Conservation (phyloP, 1,140 invertebrate genomes). For the Alviniconcha marisindica region DNA sequence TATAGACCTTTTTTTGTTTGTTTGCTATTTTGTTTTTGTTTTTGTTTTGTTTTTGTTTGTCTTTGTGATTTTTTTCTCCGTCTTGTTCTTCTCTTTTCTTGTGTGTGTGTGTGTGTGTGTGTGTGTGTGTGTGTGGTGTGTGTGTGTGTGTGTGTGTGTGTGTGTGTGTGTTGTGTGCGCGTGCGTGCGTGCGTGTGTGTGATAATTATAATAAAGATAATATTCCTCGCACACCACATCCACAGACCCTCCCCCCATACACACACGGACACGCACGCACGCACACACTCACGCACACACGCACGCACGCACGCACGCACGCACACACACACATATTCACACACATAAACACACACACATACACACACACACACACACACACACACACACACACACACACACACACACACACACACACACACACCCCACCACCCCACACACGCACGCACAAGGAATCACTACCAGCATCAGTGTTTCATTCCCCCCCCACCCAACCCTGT, state of each 20-base stretch:
- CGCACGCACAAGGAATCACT: not conserved
- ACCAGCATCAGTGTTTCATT: too few relatives aligned
- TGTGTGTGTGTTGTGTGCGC: not conserved
- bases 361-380: not conserved
- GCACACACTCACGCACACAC: not conserved
- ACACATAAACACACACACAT: not conserved
- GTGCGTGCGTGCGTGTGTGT: too few relatives aligned
- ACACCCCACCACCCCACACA: not conserved
- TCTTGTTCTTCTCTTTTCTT: not conserved
- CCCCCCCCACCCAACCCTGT: too few relatives aligned
- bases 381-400: not conserved
- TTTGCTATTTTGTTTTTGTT: too few relatives aligned
- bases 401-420: not conserved
- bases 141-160: not conserved
- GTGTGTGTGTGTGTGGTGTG: too few relatives aligned
- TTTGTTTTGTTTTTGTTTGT: too few relatives aligned
- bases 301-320: not conserved
- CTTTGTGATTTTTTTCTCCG: not conserved
- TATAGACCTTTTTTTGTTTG: not conserved
- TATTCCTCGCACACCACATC: not conserved
- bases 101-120: too few relatives aligned
- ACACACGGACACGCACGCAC: not conserved
- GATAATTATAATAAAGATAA: too few relatives aligned
- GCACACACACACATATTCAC: not conserved
- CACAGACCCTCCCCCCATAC: not conserved